Percentiles rank a stretch among this genome's conserved stretches.
phyloP scores from a whole-genome alignment of 2,888 invertebrate genomes.

The Rhagonycha lutea region DNA sequence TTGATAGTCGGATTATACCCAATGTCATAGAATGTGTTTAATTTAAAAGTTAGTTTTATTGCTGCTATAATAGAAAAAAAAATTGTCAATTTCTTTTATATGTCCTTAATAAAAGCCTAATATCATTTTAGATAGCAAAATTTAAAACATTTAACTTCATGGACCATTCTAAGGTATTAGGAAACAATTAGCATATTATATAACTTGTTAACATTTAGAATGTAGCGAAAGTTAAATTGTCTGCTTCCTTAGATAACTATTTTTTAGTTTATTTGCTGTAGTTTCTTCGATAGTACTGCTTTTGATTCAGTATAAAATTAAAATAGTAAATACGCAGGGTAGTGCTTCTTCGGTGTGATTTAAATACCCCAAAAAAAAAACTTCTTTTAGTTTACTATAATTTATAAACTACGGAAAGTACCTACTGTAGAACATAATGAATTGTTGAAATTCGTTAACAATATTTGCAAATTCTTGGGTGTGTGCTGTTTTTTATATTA shows the following conservation, averaged over 20 bases:
- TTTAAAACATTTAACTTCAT: neutral
- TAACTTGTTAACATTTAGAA: constrained; percentile 24
- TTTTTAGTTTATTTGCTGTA: constrained; percentile 13
- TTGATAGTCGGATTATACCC: too few relatives aligned
- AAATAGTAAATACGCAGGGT: neutral
- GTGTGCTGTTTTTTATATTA: neutral
- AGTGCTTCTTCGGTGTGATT: neutral
- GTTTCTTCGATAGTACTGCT: neutral
- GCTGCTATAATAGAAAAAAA: neutral
- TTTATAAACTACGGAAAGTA: too few relatives aligned
- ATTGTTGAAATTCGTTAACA: neutral
- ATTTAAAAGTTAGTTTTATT: neutral
- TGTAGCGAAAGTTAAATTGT: constrained; percentile 19
- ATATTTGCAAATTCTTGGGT: neutral
- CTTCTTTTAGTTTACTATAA: too few relatives aligned
- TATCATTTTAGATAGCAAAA: neutral
- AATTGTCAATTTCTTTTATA: neutral
- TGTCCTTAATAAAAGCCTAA: neutral
- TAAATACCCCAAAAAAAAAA: neutral
- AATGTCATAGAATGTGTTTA: too few relatives aligned
- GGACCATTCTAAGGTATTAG: constrained; percentile 23
- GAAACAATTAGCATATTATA: constrained; percentile 23
- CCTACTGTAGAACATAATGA: neutral
- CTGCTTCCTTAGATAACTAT: constrained; percentile 5
- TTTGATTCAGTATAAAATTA: neutral